Conservation (phyloP, 1,140 invertebrate genomes). For the Bombyx mandarina region DNA sequence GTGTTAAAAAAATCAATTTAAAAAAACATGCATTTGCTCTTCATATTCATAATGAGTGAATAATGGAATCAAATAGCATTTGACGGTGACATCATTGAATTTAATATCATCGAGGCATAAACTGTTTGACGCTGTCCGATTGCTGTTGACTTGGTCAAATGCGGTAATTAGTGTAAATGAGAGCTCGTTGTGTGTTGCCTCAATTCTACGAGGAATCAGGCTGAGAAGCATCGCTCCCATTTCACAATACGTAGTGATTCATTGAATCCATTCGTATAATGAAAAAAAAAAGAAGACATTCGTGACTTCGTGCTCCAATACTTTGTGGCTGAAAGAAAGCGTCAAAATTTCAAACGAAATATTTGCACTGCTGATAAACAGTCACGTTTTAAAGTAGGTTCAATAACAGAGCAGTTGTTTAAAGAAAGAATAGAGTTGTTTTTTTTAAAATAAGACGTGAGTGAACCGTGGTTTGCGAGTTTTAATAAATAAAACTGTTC, state of each 20-base stretch:
- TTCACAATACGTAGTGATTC: slow-evolving; percentile 16
- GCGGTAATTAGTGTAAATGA: slow-evolving; percentile 27
- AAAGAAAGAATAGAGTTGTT: no score
- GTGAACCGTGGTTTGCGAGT: no score
- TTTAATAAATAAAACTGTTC: no score
- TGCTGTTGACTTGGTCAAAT: background rate
- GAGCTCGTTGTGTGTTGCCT: background rate
- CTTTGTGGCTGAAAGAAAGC: slow-evolving; percentile 3
- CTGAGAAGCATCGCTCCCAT: slow-evolving; percentile 21
- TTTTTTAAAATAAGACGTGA: no score
- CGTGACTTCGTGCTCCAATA: slow-evolving; percentile 57
- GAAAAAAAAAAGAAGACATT: slow-evolving; percentile 18
- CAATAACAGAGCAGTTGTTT: no score
- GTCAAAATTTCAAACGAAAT: no score
- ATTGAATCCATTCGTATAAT: slow-evolving; percentile 28
- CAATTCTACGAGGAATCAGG: slow-evolving; percentile 23
- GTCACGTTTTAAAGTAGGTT: no score
- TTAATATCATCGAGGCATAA: background rate
- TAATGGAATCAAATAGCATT: no score
- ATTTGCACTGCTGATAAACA: no score
- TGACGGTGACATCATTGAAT: background rate
- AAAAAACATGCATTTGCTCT: no score
- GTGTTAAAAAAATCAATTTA: no score
- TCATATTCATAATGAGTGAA: no score
- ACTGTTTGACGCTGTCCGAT: background rate